phyloP scores from a whole-genome alignment of 1,140 invertebrate genomes.

The Trinorchestia longiramus region DNA sequence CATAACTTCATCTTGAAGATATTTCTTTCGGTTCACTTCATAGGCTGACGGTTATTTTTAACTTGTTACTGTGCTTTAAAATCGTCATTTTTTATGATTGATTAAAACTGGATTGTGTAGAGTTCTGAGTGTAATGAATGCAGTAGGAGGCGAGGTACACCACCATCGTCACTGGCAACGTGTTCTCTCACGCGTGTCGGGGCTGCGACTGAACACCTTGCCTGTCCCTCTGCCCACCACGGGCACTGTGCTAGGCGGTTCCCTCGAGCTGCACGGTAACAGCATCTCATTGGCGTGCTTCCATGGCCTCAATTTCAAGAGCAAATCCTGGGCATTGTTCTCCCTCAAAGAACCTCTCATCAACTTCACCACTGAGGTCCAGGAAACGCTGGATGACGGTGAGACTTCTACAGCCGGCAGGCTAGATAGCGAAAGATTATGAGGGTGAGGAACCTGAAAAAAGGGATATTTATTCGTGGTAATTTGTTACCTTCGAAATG shows the following conservation, averaged over 20 bases:
- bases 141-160: constrained; percentile 69
- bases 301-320: constrained; percentile 96
- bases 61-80: neutral
- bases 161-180: constrained; percentile 95
- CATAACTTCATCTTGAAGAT: too few species aligned
- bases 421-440: neutral
- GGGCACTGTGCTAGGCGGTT: constrained; percentile 85
- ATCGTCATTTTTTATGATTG: neutral
- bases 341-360: constrained; percentile 94
- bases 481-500: neutral
- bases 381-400: constrained; percentile 82
- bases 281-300: constrained; percentile 94
- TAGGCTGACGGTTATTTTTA: too few species aligned
- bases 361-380: constrained; percentile 94
- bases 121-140: neutral
- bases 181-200: constrained; percentile 80
- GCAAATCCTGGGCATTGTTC: constrained; percentile 96
- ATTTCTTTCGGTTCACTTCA: too few species aligned
- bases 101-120: neutral
- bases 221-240: constrained; percentile 76
- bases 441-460: neutral
- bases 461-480: neutral
- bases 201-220: constrained; percentile 82
- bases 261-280: constrained; percentile 76
- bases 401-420: constrained; percentile 61